phyloP scores from a whole-genome alignment of 2,888 invertebrate genomes.

The Microplitis deprimator region DNA sequence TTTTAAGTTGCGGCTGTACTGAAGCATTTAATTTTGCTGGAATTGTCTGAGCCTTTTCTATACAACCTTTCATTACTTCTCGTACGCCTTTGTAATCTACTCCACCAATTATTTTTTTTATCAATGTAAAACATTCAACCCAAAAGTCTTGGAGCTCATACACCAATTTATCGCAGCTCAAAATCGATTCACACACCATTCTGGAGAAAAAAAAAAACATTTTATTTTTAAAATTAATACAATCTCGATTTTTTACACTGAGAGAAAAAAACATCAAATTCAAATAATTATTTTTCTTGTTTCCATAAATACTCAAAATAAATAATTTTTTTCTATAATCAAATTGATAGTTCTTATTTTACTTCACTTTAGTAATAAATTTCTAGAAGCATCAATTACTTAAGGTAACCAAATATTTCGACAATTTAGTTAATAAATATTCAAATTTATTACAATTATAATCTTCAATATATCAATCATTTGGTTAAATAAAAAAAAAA shows the following conservation, averaged over 20 bases:
- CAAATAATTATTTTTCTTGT: no score
- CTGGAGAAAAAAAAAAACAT: slow-evolving; percentile 70
- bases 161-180: slow-evolving; percentile 86
- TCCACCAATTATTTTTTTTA: slow-evolving; percentile 88
- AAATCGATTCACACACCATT: slow-evolving; percentile 88
- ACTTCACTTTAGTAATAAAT: no score
- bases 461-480: no score
- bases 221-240: neutral
- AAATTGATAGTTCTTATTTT: no score
- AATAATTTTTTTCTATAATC: no score
- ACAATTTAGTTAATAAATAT: no score
- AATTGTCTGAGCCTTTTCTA: slow-evolving; percentile 89
- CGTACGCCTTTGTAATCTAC: slow-evolving; percentile 97
- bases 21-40: slow-evolving; percentile 86
- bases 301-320: no score
- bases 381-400: no score
- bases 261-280: no score
- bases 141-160: slow-evolving; percentile 89
- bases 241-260: neutral
- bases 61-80: slow-evolving; percentile 92
- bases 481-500: no score
- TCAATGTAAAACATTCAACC: slow-evolving; percentile 89
- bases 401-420: no score
- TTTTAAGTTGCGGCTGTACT: slow-evolving; percentile 85
- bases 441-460: no score